Conservation (phyloP, 2,888 invertebrate genomes). For the Euproctis similis region DNA sequence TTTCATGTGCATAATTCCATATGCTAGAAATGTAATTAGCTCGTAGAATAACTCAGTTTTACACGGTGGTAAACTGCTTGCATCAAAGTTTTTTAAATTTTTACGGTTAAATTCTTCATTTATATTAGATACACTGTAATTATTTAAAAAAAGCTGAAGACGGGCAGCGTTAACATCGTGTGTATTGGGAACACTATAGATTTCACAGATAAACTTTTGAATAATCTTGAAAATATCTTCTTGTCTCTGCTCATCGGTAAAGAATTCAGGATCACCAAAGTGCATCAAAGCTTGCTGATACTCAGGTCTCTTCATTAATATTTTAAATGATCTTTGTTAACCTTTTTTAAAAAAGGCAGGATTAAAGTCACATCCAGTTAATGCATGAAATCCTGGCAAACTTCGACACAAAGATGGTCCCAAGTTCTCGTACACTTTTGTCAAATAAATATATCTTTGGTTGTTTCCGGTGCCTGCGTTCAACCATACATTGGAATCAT, state of each 20-base stretch:
- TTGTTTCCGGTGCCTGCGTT: not conserved
- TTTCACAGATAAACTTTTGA: slow-evolving; percentile 1
- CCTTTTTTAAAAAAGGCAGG: slow-evolving; percentile 1
- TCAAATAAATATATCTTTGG: not conserved
- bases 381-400: slow-evolving; percentile 2
- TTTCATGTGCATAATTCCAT: slow-evolving; percentile 11
- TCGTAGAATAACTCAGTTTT: slow-evolving; percentile 12
- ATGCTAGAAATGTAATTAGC: slow-evolving; percentile 12
- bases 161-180: slow-evolving; percentile 20
- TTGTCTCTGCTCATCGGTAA: not conserved
- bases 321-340: slow-evolving; percentile 1
- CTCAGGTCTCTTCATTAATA: too few species aligned
- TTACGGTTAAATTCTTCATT: slow-evolving; percentile 4
- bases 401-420: not conserved
- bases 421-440: not conserved
- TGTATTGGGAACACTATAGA: slow-evolving; percentile 3
- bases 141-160: slow-evolving; percentile 19
- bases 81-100: not conserved
- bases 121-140: slow-evolving; percentile 13
- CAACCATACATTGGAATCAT: slow-evolving; percentile 1
- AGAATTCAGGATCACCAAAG: slow-evolving; percentile 1
- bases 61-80: slow-evolving; percentile 10
- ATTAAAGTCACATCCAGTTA: slow-evolving; percentile 1
- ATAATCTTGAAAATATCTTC: too few species aligned
- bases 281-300: not conserved